Base-by-base conservation (phyloP, 2,797 vertebrate genomes). In the Crenichthys baileyi region DNA sequence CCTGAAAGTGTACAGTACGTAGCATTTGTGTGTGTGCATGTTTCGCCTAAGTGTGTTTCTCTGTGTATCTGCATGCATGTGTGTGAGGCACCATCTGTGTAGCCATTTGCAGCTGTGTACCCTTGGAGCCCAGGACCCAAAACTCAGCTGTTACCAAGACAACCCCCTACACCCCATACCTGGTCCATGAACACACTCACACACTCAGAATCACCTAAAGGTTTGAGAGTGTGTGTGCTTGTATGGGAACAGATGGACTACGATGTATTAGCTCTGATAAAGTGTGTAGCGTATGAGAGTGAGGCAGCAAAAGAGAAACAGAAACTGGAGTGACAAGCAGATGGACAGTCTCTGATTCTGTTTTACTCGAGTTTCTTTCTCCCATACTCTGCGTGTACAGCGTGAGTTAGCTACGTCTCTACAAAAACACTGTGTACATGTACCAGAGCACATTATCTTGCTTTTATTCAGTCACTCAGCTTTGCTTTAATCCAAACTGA, bases 91-190 rank as follows among this genome's bases (percentile, higher is more conserved):
- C 91, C 92, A 93, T 93, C 92, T 93, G 91, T 85, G 88, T 86
- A 85, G 76, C 84, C 88, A 76, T 91, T 83, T 91, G 90, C 92
- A 93, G 92, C 90, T 93, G 92, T n/a, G 87, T 79, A 87, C 87
- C 87, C 88, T 90, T 72, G 56, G 84, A 92, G 85, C 86, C 78
- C 68, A 78, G 89, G 88, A 90, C 85, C 90, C 72, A 84, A 93
- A 92, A 83, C 85, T 91, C 90, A 92, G 92, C 92, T 94, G 92
- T 91, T 92, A 86, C 84, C 89, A 92, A 89, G 89, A 93, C 88
- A 91, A 90, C 88, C 82, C 82, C 55, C 83, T 73, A 78, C 80
- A 83, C 60, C 72, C 82, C 56, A 72, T 90, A 89, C 90, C 92
- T 89, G 88, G 68, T 70, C 24, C 46, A 75, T 48, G 77, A 75